Conservation (phyloP, 2,797 vertebrate genomes). For the Echiichthys vipera region DNA sequence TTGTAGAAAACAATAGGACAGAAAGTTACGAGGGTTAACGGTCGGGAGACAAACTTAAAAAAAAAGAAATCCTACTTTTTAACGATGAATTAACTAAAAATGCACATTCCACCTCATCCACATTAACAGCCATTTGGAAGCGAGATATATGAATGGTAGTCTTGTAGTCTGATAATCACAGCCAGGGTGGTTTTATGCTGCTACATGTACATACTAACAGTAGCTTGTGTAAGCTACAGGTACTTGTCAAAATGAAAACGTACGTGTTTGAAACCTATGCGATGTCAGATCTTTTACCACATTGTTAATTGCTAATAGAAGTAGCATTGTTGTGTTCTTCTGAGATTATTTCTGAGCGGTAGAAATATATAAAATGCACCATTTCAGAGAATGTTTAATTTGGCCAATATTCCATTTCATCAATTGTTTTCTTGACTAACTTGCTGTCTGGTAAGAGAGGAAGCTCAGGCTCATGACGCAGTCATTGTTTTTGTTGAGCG, state of each 20-base stretch:
- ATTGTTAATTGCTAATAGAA: constrained; percentile 56
- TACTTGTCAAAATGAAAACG: constrained; percentile 65
- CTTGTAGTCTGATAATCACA: constrained; percentile 69
- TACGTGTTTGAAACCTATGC: constrained; percentile 53
- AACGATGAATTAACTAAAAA: constrained; percentile 49
- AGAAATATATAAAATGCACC: constrained; percentile 44
- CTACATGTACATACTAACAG: constrained; percentile 76
- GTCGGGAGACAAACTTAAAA: constrained; percentile 22
- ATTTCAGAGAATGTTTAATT: constrained; percentile 50
- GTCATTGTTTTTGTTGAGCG: constrained; percentile 41
- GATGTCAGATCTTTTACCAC: constrained; percentile 71
- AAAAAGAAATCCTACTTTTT: constrained; percentile 46
- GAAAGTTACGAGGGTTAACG: constrained; percentile 34
- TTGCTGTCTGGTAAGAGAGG: constrained; percentile 56
- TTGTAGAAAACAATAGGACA: constrained; percentile 65
- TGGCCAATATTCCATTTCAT: constrained; percentile 35
- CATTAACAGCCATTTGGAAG: constrained; percentile 73
- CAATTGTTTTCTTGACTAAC: constrained; percentile 53
- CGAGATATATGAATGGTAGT: constrained; percentile 53
- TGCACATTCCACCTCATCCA: constrained; percentile 78
- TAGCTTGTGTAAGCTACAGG: constrained; percentile 62
- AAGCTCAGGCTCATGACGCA: constrained; percentile 57
- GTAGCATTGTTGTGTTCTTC: constrained; percentile 66
- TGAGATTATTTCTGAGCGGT: constrained; percentile 52
- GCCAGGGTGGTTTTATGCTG: constrained; percentile 73